A percentile compares a stretch with the other conserved stretches of the same genome.
Evolutionary conservation across 2,888 invertebrate species (phyloP).

Genomic region (Drosophila tanythrix): DNA sequence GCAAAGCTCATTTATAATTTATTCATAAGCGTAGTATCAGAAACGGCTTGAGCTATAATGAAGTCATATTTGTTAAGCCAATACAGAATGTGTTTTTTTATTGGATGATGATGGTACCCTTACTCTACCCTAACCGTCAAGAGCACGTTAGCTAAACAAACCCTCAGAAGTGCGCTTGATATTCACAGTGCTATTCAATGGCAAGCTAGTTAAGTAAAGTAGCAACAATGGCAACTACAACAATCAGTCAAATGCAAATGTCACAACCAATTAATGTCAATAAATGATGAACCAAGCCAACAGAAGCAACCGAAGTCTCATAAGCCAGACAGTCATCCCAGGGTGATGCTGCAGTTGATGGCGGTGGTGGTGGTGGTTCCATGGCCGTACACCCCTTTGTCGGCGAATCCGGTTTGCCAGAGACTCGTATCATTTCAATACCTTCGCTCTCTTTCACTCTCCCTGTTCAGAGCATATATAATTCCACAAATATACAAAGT

Average conservation of each 20-base stretch:
- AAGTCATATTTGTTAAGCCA: slow-evolving; percentile 76
- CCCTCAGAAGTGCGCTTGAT: slow-evolving; percentile 18
- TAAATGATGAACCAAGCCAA: slow-evolving; percentile 69
- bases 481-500: slow-evolving; percentile 29
- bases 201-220: slow-evolving; percentile 44
- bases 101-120: slow-evolving; percentile 7
- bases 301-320: slow-evolving; percentile 31
- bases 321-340: slow-evolving; percentile 26
- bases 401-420: slow-evolving; percentile 59
- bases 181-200: slow-evolving; percentile 17
- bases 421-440: slow-evolving; percentile 26
- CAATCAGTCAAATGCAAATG: slow-evolving; percentile 82
- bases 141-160: slow-evolving; percentile 35
- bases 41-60: slow-evolving; percentile 64
- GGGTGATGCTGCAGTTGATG: slow-evolving; percentile 16
- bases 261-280: slow-evolving; percentile 84
- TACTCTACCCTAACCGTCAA: background rate
- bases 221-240: slow-evolving; percentile 81
- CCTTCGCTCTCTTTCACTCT: background rate
- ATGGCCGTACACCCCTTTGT: slow-evolving; percentile 49
- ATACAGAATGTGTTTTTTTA: slow-evolving; percentile 44
- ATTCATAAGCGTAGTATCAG: slow-evolving; percentile 56
- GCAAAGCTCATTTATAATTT: slow-evolving; percentile 72
- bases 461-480: background rate
- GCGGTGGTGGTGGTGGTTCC: slow-evolving; percentile 36